Percentiles rank a stretch among this genome's conserved stretches.
Conservation (phyloP, 2,113 vertebrate species). For the Engraulis encrasicolus region DNA sequence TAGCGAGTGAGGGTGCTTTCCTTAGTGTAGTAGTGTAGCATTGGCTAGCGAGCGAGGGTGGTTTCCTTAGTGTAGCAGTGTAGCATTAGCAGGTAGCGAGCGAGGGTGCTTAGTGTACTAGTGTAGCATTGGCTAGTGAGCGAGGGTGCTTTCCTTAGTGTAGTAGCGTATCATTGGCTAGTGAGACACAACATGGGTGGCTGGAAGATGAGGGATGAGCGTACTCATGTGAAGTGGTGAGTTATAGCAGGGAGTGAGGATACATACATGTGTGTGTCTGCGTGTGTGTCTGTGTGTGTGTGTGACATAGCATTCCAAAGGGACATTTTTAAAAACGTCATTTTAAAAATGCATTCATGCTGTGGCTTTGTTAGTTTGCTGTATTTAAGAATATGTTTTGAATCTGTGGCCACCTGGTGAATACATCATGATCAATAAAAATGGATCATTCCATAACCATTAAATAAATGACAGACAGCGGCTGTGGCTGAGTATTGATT, state of each 20-base stretch:
- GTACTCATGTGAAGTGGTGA: neutral
- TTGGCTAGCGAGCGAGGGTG: too few species aligned
- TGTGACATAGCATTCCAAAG: neutral
- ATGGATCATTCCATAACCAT: neutral
- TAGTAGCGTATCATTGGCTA: neutral
- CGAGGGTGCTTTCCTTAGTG: neutral
- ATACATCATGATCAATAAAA: neutral
- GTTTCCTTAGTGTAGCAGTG: too few species aligned
- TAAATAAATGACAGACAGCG: neutral
- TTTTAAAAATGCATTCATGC: neutral
- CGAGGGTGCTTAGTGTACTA: too few species aligned
- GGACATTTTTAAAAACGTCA: neutral
- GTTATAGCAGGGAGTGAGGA: neutral
- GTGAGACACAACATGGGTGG: neutral
- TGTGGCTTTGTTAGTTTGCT: neutral
- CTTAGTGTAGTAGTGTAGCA: neutral
- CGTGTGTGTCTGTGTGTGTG: neutral
- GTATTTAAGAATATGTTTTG: neutral
- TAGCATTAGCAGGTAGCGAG: too few species aligned
- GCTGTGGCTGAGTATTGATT: neutral
- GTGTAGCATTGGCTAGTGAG: neutral
- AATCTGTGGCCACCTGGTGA: neutral
- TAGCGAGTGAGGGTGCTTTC: neutral
- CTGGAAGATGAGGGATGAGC: neutral
- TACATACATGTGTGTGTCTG: neutral